Conservation (phyloP, 2,888 invertebrate genomes). For the Pilophorus perplexus region DNA sequence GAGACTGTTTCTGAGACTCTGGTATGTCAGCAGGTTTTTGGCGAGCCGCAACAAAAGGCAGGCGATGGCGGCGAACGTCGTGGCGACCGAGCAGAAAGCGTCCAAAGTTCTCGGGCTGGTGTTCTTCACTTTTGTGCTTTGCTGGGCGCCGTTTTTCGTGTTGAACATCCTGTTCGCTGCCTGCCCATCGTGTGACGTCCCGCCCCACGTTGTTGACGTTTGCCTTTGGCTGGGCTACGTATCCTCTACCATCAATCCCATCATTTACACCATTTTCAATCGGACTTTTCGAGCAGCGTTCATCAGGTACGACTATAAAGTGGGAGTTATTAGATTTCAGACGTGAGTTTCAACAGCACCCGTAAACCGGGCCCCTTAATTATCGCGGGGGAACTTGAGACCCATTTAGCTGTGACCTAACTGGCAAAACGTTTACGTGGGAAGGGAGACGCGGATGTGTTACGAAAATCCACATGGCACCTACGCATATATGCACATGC, state of each 20-base stretch:
- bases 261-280: constrained; percentile 92
- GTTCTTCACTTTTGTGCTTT: constrained; percentile 87
- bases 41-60: constrained; percentile 52
- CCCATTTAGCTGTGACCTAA: too few species aligned
- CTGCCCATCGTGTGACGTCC: constrained; percentile 74
- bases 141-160: constrained; percentile 91
- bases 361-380: neutral
- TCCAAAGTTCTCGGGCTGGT: constrained; percentile 88
- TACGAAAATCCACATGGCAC: too few species aligned
- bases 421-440: too few species aligned
- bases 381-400: too few species aligned
- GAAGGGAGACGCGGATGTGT: too few species aligned
- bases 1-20: neutral
- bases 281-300: constrained; percentile 84
- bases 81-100: constrained; percentile 91
- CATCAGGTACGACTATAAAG: constrained; percentile 58
- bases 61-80: constrained; percentile 73
- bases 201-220: constrained; percentile 71
- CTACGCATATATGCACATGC: too few species aligned
- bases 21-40: constrained; percentile 38
- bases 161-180: constrained; percentile 83
- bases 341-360: neutral
- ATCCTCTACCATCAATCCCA: constrained; percentile 88
- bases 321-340: too few species aligned
- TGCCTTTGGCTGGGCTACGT: constrained; percentile 91